Percentiles rank a stretch among this genome's conserved stretches.
phyloP scores from a whole-genome alignment of 2,797 vertebrate species.

The Pygocentrus nattereri region DNA sequence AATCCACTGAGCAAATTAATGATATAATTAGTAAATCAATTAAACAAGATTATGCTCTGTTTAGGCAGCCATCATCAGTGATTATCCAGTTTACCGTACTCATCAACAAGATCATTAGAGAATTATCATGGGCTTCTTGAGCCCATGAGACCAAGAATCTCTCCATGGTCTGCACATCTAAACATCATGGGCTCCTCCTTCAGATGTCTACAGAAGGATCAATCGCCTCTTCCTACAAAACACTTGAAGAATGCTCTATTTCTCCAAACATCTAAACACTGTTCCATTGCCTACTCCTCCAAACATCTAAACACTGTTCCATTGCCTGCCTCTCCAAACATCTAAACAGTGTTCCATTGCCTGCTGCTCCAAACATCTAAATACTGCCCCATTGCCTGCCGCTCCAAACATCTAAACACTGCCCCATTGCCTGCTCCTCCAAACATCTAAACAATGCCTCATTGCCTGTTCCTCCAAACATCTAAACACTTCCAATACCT shows the following conservation, averaged over 20 bases:
- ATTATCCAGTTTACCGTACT: constrained; percentile 10
- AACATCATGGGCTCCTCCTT: no score
- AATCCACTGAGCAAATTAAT: not conserved
- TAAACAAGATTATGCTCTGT: constrained; percentile 15
- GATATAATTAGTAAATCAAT: constrained; percentile 32
- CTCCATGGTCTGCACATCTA: not conserved
- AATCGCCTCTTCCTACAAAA: no score
- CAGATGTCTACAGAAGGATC: no score
- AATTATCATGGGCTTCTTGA: not conserved
- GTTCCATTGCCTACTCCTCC: not conserved
- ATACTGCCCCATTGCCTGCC: no score
- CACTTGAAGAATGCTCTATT: no score
- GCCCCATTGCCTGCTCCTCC: not conserved
- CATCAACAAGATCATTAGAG: not conserved
- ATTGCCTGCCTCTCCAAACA: no score
- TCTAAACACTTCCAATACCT: no score
- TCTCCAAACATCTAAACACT: not conserved
- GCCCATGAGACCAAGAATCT: not conserved
- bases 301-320: no score
- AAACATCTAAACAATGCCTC: not conserved
- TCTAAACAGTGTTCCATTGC: no score
- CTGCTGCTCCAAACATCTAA: no score
- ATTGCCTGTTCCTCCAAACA: not conserved
- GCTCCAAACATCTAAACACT: no score
- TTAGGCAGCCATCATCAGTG: constrained; percentile 13